Evolutionary conservation across 2,888 invertebrate genomes (phyloP).

Genomic region (Heteromyza rotundicornis): DNA sequence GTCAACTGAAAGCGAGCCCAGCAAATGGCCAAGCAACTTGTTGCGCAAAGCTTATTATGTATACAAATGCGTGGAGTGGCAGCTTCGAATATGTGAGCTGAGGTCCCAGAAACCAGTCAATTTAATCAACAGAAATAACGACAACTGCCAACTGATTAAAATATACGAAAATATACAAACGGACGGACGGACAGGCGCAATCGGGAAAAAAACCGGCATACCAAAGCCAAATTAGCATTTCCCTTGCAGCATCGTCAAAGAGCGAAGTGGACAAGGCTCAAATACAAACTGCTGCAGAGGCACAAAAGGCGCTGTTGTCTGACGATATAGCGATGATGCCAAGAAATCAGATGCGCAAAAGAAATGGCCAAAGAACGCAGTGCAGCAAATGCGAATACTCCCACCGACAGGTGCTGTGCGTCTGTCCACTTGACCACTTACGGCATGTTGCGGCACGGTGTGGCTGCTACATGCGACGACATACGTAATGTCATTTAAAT

Average conservation of each 20-base stretch:
- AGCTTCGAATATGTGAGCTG: not conserved
- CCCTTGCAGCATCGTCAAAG: constrained; percentile 42
- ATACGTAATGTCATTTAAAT: constrained; percentile 54
- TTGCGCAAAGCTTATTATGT: not conserved
- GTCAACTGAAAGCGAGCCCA: too few relatives aligned
- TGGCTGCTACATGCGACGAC: constrained; percentile 17
- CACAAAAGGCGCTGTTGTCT: not conserved
- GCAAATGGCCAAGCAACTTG: too few relatives aligned
- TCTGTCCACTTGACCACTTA: not conserved
- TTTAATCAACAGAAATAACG: not conserved
- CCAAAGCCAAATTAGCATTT: constrained; percentile 50
- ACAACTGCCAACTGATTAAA: not conserved
- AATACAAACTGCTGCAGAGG: not conserved
- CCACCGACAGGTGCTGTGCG: constrained; percentile 1
- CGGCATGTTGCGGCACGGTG: not conserved
- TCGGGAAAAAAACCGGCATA: constrained; percentile 33
- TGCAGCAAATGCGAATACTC: not conserved
- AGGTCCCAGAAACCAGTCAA: not conserved
- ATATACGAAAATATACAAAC: not conserved
- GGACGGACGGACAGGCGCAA: not conserved
- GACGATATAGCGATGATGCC: too few relatives aligned
- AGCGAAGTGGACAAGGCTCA: not conserved
- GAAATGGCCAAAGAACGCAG: not conserved
- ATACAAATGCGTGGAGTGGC: not conserved
- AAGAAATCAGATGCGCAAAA: not conserved